A percentile compares a stretch with the other conserved stretches of the same genome.
Evolutionary conservation across 2,113 vertebrate species (phyloP).

Genomic region (Passer montanus): DNA sequence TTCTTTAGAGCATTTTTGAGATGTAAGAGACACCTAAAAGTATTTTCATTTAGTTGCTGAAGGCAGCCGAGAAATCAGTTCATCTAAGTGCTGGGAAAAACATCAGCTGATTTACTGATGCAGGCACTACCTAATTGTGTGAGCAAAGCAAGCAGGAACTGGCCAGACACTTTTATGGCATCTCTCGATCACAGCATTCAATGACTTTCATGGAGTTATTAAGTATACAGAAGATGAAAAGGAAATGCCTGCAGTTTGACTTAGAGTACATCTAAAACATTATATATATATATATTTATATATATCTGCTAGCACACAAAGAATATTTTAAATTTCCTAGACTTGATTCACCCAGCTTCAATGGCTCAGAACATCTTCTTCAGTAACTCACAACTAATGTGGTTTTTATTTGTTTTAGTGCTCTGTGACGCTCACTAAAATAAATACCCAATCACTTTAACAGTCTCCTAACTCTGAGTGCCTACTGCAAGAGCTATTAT

Average conservation of each 20-base stretch:
- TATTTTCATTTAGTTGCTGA: background rate
- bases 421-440: background rate
- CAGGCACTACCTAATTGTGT: background rate
- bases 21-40: background rate
- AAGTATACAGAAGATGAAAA: constrained; percentile 51
- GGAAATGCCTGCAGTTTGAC: constrained; percentile 3
- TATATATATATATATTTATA: background rate
- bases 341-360: constrained; percentile 3
- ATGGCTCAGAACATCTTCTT: background rate
- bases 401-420: constrained; percentile 51
- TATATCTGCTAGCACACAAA: background rate
- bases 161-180: constrained; percentile 38
- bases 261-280: background rate
- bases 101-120: constrained; percentile 17
- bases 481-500: constrained; percentile 20
- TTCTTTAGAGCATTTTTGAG: background rate
- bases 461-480: constrained; percentile 18
- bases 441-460: constrained; percentile 58
- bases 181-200: constrained; percentile 40
- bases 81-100: background rate
- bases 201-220: constrained; percentile 30
- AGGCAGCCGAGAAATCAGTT: background rate
- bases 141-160: constrained; percentile 9
- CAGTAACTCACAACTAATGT: constrained; percentile 36
- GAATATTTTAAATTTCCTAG: constrained; percentile 42